phyloP scores from a whole-genome alignment of 2,113 vertebrate genomes.

The Catagonus wagneri region DNA sequence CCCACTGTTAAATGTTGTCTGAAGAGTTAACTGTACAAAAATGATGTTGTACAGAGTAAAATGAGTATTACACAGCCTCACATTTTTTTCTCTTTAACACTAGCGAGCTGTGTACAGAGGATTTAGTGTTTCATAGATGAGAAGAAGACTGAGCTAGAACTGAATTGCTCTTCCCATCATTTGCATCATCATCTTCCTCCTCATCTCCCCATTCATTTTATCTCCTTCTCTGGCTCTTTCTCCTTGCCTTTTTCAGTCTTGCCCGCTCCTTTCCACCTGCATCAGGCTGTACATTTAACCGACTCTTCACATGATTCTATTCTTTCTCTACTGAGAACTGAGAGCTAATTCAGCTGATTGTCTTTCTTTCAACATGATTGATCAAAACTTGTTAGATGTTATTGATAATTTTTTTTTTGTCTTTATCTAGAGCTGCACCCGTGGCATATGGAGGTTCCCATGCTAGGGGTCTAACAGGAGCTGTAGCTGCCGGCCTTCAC shows the following conservation, averaged over 20 bases:
- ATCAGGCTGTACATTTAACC: background rate
- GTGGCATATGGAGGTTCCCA: no score
- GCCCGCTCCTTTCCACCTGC: background rate
- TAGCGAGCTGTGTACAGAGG: background rate
- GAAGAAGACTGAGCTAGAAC: background rate
- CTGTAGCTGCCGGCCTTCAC: no score
- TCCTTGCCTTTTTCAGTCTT: background rate
- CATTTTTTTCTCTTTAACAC: background rate
- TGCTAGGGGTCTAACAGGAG: no score
- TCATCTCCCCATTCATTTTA: background rate
- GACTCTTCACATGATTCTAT: background rate
- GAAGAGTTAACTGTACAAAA: background rate
- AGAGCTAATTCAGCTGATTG: background rate
- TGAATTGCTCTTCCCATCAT: background rate
- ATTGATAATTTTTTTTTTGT: no score
- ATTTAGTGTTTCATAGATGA: background rate
- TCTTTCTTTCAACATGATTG: background rate
- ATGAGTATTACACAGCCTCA: background rate
- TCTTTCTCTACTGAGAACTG: background rate
- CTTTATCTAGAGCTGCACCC: no score
- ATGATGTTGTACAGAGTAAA: background rate
- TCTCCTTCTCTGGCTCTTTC: background rate
- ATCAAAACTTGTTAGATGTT: conserved; percentile 32
- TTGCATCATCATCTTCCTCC: background rate
- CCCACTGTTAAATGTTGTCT: background rate